These are phyloP conservation scores for Drosophila simulans DNA, from an alignment of 1,140 invertebrate genomes.

Conservation along the genomic window DNA sequence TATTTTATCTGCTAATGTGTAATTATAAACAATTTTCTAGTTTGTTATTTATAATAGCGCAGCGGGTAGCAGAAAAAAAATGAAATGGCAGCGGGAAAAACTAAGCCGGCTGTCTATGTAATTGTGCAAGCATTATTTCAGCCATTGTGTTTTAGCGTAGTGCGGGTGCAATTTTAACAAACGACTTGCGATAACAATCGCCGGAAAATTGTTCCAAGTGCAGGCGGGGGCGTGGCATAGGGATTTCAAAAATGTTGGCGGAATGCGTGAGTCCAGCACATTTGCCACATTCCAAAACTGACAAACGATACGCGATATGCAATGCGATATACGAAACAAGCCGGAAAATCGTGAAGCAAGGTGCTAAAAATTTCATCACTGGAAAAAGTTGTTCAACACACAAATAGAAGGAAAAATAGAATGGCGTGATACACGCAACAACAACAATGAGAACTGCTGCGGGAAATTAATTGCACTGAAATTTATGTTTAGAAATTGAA, in stretches of 20 bases:
- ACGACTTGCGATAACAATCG: conserved; percentile 56
- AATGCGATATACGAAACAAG: conserved; percentile 24
- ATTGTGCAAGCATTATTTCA: conserved; percentile 44
- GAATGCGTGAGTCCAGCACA: conserved; percentile 70
- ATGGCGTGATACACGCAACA: conserved; percentile 66
- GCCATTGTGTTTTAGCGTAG: conserved; percentile 21
- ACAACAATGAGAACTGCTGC: conserved; percentile 24
- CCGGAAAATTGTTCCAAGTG: conserved; percentile 54
- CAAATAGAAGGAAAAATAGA: conserved; percentile 48
- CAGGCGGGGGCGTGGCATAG: conserved; percentile 12
- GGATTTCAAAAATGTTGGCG: conserved; percentile 18
- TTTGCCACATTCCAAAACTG: conserved; percentile 61
- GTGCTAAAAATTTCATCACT: conserved; percentile 69
- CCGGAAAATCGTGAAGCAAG: conserved; percentile 30
- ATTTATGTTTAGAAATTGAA: conserved; percentile 65
- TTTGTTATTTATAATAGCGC: conserved; percentile 77
- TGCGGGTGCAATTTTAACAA: conserved; percentile 59
- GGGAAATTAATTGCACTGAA: conserved; percentile 63
- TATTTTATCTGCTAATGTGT: conserved; percentile 79
- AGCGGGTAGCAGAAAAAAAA: background rate
- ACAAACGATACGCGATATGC: conserved; percentile 37
- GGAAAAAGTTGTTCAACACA: conserved; percentile 37
- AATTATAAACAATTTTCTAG: conserved; percentile 80
- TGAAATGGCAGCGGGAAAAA: background rate
- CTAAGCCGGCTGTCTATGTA: conserved; percentile 36